A percentile compares a stretch with the other conserved stretches of the same genome.
These are phyloP conservation scores for Brachypteracias leptosomus DNA, from an alignment of 2,113 vertebrate genomes.

Conservation along the genomic window DNA sequence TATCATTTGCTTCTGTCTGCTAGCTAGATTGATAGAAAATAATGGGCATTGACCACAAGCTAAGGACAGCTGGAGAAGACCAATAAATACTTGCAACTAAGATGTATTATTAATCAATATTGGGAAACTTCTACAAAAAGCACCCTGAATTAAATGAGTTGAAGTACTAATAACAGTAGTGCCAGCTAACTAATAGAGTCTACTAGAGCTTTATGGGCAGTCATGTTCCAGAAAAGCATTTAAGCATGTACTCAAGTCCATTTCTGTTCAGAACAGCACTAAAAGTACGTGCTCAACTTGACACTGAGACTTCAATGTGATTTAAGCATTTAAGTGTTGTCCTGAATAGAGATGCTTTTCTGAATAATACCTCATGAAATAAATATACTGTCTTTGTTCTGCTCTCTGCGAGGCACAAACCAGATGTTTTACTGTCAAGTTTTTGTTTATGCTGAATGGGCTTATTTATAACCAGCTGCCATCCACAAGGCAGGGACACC, in stretches of 20 bases:
- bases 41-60: constrained; percentile 59
- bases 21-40: constrained; percentile 50
- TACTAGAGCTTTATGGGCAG: not conserved
- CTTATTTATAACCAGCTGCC: constrained; percentile 43
- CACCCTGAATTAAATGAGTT: constrained; percentile 52
- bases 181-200: not conserved
- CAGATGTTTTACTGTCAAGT: constrained; percentile 40
- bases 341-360: not conserved
- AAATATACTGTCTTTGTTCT: not conserved
- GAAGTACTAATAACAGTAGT: not conserved
- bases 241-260: not conserved
- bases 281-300: not conserved
- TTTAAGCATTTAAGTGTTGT: not conserved
- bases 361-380: not conserved
- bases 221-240: not conserved
- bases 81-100: constrained; percentile 56
- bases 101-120: constrained; percentile 68
- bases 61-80: constrained; percentile 43
- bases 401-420: not conserved
- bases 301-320: not conserved
- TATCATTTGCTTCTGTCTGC: constrained; percentile 32
- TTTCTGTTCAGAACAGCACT: not conserved
- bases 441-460: constrained; percentile 9
- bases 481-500: not conserved
- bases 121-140: not conserved